Conservation (phyloP, 2,888 invertebrate species). For the Adelphocoris suturalis region DNA sequence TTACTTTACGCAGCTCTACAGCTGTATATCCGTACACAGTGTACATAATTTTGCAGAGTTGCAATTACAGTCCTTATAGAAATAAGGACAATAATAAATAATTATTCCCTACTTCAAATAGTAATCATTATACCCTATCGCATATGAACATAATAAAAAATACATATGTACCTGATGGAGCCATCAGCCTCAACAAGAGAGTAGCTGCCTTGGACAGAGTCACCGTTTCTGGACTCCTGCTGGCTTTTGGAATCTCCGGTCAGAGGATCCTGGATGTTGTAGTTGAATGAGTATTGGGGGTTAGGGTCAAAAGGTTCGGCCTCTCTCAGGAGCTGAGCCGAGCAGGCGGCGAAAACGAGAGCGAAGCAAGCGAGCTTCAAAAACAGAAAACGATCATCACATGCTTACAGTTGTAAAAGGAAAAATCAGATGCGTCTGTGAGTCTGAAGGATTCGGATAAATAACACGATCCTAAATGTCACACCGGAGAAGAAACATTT, state of each 20-base stretch:
- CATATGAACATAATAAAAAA: too few species aligned
- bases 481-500: too few species aligned
- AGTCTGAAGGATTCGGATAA: background rate
- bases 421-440: background rate
- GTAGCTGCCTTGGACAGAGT: conserved; percentile 68
- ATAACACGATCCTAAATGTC: background rate
- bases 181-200: conserved; percentile 67
- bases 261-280: conserved; percentile 69
- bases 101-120: too few species aligned
- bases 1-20: too few species aligned
- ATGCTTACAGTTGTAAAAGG: background rate
- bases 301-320: conserved; percentile 66
- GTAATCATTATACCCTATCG: too few species aligned
- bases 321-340: conserved; percentile 57
- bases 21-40: too few species aligned
- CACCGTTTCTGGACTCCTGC: conserved; percentile 60
- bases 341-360: conserved; percentile 60
- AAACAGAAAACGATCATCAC: background rate
- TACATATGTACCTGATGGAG: conserved; percentile 66
- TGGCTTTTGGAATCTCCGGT: conserved; percentile 62
- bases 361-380: conserved; percentile 67
- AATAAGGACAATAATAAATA: too few species aligned
- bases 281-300: conserved; percentile 67
- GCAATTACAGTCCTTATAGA: too few species aligned
- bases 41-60: too few species aligned